Conservation (phyloP, 2,888 invertebrate species). For the Papilio protenor region DNA sequence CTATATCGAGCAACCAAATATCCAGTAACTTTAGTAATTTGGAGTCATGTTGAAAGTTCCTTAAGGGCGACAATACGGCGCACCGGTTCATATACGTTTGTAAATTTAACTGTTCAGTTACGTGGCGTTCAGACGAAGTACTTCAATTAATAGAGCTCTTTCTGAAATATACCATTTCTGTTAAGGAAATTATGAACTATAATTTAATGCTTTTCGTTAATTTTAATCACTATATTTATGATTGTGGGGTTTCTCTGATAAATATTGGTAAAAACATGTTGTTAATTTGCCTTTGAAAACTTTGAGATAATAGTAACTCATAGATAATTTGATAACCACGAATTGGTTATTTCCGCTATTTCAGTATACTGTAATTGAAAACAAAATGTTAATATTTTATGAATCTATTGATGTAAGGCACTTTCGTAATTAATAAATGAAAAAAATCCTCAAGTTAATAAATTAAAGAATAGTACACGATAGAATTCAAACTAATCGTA, state of each 20-base stretch:
- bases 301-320: no score
- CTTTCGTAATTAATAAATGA: neutral
- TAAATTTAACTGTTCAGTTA: slow-evolving; percentile 12
- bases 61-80: slow-evolving; percentile 8
- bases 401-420: no score
- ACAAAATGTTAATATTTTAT: no score
- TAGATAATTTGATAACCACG: no score
- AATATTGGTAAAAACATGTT: no score
- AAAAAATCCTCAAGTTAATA: neutral
- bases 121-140: neutral
- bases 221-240: neutral
- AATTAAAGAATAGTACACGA: neutral
- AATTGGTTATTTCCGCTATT: no score
- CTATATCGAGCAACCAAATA: neutral
- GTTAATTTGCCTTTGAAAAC: no score
- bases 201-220: neutral
- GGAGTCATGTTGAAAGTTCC: neutral
- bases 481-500: neutral
- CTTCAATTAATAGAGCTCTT: slow-evolving; percentile 3
- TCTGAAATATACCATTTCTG: neutral
- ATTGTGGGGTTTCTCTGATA: no score
- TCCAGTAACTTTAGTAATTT: neutral
- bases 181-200: slow-evolving; percentile 6
- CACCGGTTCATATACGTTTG: slow-evolving; percentile 14
- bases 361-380: no score